Conservation (phyloP, 2,797 vertebrate species). For the Spondyliosoma cantharus region DNA sequence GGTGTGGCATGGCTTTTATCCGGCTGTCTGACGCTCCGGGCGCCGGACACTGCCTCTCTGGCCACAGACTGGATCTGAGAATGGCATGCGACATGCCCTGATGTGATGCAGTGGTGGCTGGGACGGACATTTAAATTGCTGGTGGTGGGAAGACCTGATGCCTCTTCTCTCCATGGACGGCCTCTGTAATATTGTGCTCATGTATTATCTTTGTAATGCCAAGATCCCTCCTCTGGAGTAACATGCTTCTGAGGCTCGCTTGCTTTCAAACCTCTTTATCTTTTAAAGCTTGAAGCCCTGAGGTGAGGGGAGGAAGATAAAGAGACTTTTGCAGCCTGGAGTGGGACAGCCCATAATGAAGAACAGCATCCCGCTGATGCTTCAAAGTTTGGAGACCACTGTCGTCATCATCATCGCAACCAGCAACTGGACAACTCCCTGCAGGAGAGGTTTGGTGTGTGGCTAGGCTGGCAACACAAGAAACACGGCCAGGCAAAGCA, state of each 20-base stretch:
- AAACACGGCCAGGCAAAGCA: constrained; percentile 63
- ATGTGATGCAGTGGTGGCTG: constrained; percentile 49
- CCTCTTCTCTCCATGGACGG: constrained; percentile 62
- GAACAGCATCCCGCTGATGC: constrained; percentile 50
- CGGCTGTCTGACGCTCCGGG: constrained; percentile 55
- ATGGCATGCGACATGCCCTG: constrained; percentile 53
- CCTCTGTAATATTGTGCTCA: constrained; percentile 74
- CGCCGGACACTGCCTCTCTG: constrained; percentile 39
- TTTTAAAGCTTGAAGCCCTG: constrained; percentile 57
- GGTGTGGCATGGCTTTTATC: constrained; percentile 70
- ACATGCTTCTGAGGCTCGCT: constrained; percentile 67
- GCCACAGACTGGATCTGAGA: constrained; percentile 66
- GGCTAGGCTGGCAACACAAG: constrained; percentile 54
- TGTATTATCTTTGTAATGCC: constrained; percentile 77
- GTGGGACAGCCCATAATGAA: constrained; percentile 44
- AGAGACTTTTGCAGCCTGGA: constrained; percentile 56
- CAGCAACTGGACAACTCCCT: constrained; percentile 57
- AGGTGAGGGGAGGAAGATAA: constrained; percentile 45
- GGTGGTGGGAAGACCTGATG: constrained; percentile 46
- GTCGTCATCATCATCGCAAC: constrained; percentile 50
- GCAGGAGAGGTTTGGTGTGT: constrained; percentile 53
- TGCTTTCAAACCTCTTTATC: constrained; percentile 65
- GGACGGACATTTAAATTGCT: constrained; percentile 49
- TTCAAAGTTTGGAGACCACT: constrained; percentile 40
- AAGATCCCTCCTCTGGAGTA: constrained; percentile 72